phyloP scores from a whole-genome alignment of 2,797 vertebrate genomes.

The Cryptoblepharus egeriae region DNA sequence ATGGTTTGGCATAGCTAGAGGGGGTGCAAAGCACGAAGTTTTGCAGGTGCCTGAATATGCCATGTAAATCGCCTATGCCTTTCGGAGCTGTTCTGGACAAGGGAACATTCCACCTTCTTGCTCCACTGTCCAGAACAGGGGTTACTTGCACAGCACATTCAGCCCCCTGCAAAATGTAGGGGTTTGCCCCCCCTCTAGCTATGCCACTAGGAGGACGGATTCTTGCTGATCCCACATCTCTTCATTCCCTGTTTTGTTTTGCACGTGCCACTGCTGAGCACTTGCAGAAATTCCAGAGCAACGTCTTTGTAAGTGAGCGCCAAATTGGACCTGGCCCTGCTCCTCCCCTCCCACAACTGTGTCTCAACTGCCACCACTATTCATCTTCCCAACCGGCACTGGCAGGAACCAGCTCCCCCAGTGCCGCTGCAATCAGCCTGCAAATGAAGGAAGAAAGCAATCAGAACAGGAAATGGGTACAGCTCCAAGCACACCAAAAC shows the following conservation, averaged over 20 bases:
- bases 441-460: constrained; percentile 32
- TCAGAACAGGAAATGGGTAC: constrained; percentile 52
- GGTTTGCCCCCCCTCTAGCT: no score
- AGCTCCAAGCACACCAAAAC: background rate
- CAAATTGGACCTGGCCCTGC: background rate
- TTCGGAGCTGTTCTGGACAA: no score
- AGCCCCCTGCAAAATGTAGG: no score
- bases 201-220: no score
- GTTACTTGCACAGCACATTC: no score
- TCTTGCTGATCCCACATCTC: no score
- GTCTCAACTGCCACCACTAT: background rate
- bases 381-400: constrained; percentile 15
- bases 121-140: no score
- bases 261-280: background rate
- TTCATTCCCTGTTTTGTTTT: background rate
- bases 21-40: no score
- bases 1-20: no score
- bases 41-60: no score
- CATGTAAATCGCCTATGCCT: no score
- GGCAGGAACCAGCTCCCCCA: background rate
- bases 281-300: background rate
- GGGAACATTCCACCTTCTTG: no score
- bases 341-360: background rate
- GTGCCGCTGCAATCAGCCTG: background rate
- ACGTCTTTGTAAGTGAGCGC: background rate